Percentiles rank a stretch among this genome's conserved stretches.
Evolutionary conservation across 1,140 invertebrate genomes (phyloP).

Genomic region (Lepidotrigona ventralis): DNA sequence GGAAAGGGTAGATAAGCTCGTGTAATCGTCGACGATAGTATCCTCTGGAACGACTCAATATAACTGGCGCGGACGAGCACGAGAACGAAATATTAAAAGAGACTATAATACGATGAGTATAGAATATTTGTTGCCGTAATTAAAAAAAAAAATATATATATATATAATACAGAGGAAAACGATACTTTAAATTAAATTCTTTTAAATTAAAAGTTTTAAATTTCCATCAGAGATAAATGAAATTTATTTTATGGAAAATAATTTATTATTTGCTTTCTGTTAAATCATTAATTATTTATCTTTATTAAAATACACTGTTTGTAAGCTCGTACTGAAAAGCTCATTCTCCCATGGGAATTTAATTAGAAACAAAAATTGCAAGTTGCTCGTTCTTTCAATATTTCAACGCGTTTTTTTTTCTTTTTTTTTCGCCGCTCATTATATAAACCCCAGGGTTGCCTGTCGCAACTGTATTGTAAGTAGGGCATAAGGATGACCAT

Average conservation of each 20-base stretch:
- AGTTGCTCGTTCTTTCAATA: neutral
- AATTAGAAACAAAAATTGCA: too few relatives aligned
- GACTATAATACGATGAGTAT: too few relatives aligned
- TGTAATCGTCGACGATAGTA: conserved; percentile 31
- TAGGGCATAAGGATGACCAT: conserved; percentile 39
- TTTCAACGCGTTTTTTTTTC: neutral
- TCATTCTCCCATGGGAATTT: too few relatives aligned
- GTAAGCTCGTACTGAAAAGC: too few relatives aligned
- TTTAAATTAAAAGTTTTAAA: too few relatives aligned
- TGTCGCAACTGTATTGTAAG: conserved; percentile 28
- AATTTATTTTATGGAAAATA: too few relatives aligned
- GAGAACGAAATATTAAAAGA: neutral
- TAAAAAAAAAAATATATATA: neutral
- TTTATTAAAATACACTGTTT: too few relatives aligned
- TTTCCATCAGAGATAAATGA: too few relatives aligned
- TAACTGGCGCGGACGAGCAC: neutral
- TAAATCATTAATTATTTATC: neutral
- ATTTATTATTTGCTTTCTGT: too few relatives aligned
- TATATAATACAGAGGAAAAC: too few relatives aligned
- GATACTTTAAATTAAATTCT: too few relatives aligned
- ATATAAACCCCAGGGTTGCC: conserved; percentile 10
- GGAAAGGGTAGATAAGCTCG: conserved; percentile 40
- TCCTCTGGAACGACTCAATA: conserved; percentile 20
- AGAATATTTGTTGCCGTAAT: neutral
- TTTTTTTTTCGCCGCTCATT: conserved; percentile 29